Evolutionary conservation across 2,888 invertebrate genomes (phyloP).

Genomic region (Notodonta ziczac): DNA sequence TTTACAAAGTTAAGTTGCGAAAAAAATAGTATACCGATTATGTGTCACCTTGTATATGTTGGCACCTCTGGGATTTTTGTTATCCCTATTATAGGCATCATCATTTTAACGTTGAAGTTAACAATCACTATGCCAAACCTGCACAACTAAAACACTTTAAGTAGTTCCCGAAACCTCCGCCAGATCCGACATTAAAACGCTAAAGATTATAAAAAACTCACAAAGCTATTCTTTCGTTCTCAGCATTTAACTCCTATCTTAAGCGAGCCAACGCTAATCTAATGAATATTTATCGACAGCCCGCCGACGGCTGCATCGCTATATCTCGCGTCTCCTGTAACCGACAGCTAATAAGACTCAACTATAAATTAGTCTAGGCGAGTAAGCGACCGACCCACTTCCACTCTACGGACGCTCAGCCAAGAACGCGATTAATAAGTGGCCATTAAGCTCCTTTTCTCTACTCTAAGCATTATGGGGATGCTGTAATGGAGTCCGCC

Average conservation of each 20-base stretch:
- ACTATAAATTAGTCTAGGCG: background rate
- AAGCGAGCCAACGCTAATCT: background rate
- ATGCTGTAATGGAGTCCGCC: no score
- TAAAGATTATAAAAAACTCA: no score
- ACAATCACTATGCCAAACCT: no score
- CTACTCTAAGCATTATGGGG: slow-evolving; percentile 15
- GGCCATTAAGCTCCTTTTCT: slow-evolving; percentile 22
- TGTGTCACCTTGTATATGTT: no score
- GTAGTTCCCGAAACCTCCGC: no score
- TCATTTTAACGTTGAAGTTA: no score
- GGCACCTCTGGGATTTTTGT: no score
- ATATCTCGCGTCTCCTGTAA: background rate
- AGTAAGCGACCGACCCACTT: slow-evolving; percentile 34
- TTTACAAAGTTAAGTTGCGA: no score
- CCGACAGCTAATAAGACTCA: background rate
- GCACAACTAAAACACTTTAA: no score
- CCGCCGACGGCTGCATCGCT: background rate
- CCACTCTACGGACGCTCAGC: slow-evolving; percentile 15
- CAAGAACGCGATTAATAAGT: slow-evolving; percentile 33
- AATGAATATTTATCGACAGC: background rate
- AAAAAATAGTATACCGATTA: no score
- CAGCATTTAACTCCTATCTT: background rate
- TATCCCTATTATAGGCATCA: no score
- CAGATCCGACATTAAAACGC: no score
- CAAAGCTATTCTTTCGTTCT: background rate